These are phyloP conservation scores for Rhagophthalmus giganteus DNA, from an alignment of 2,888 invertebrate species.

Conservation along the genomic window DNA sequence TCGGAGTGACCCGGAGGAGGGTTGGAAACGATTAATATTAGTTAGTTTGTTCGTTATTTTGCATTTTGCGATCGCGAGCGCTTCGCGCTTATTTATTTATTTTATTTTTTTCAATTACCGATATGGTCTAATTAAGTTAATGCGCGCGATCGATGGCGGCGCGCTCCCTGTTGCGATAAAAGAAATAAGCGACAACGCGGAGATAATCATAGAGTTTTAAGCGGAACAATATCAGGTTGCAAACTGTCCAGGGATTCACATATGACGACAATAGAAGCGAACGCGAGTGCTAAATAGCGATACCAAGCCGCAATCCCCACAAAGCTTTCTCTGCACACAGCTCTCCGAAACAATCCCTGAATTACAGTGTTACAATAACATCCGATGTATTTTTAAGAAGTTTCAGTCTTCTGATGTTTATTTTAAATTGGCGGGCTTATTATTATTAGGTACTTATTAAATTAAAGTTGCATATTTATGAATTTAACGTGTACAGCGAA, in stretches of 20 bases:
- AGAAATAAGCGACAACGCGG: slow-evolving; percentile 14
- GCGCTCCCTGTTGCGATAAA: slow-evolving; percentile 2
- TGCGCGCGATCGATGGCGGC: not conserved
- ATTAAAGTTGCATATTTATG: not conserved
- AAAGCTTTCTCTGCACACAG: slow-evolving; percentile 22
- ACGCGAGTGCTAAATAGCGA: slow-evolving; percentile 26
- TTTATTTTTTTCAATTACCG: not conserved
- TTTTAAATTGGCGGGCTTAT: slow-evolving; percentile 14
- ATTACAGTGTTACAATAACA: slow-evolving; percentile 30
- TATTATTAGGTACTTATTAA: slow-evolving; percentile 8
- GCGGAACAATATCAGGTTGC: slow-evolving; percentile 22
- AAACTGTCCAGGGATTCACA: slow-evolving; percentile 23
- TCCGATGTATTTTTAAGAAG: slow-evolving; percentile 28
- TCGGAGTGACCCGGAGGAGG: too few species aligned
- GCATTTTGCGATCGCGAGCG: not conserved
- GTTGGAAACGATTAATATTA: slow-evolving; percentile 44
- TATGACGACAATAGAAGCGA: slow-evolving; percentile 23
- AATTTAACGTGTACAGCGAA: too few species aligned
- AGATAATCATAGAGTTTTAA: slow-evolving; percentile 24
- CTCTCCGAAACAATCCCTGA: slow-evolving; percentile 20
- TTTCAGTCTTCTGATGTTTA: slow-evolving; percentile 15
- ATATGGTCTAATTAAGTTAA: slow-evolving; percentile 12
- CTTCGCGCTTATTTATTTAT: not conserved
- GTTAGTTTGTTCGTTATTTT: slow-evolving; percentile 31
- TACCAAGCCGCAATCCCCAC: slow-evolving; percentile 21